Base-by-base conservation (phyloP, 1,140 invertebrate genomes). In the Pseudomyrmex cubaensis region DNA sequence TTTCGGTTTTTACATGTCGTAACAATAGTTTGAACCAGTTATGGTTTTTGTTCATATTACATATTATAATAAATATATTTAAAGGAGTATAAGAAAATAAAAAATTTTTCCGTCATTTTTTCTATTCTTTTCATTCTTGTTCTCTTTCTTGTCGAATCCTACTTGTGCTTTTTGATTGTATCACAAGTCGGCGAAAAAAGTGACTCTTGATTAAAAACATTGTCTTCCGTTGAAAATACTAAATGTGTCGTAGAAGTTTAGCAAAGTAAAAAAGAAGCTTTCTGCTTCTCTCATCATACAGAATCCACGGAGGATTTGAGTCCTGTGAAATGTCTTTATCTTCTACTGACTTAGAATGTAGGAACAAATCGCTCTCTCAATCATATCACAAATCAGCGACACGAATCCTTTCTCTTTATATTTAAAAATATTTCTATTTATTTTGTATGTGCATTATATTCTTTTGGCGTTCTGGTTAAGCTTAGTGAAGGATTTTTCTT, bases 281-380 rank as follows among this genome's bases (percentile, higher is more conserved):
- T 35, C 20, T 57, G n/a, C 35, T 78, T 20, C 20, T 22, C 44
- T 22, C 20, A 1, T 15, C 20, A 69, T 46, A 25, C 69, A 17
- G 15, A 52, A 69, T 22, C 15, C 52, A 59, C 3, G 8, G 57
- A 59, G 10, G 35, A 80, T 72, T 25, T 2, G 22, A 46, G 35
- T 59, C 2, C 54, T 57, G 15, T 72, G 59, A 12, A 15, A 67
- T 67, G 46, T 35, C 66, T 69, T 78, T 50, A 13, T 22, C 54
- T 80, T 80, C n/a, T 44, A 72, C 15, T 70, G 76, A 78, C 35
- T 8, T 72, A 70, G 35, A 20, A 48, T 12, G 20, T 78, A 78
- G 12, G 76, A 78, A 20, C 44, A 17, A 50, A 2, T 22, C 15
- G 10, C 10, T 73, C 57, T 59, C 46, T 75, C 46, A 25, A 66